phyloP scores from a whole-genome alignment of 2,888 invertebrate genomes.

The Cantharis rufa region DNA sequence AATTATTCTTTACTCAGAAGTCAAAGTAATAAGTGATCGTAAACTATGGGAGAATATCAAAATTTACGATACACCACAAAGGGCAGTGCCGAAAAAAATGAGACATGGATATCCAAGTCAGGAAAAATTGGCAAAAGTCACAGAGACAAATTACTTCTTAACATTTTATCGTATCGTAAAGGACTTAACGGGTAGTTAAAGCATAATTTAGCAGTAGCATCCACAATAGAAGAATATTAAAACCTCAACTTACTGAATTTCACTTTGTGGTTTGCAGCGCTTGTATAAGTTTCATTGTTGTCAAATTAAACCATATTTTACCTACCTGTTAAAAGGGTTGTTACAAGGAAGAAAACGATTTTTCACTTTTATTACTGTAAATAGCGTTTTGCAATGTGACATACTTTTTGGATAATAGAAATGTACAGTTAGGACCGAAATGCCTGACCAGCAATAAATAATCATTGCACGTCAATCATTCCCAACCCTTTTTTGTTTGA shows the following conservation, averaged over 20 bases:
- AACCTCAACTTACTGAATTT: slow-evolving; percentile 11
- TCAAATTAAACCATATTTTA: slow-evolving; percentile 16
- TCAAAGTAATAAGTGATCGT: not conserved
- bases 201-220: slow-evolving; percentile 11
- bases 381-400: not conserved
- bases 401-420: not conserved
- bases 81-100: not conserved
- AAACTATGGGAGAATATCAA: not conserved
- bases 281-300: slow-evolving; percentile 20
- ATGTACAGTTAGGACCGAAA: not conserved
- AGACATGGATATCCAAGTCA: not conserved
- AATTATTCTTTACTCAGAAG: not conserved
- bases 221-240: slow-evolving; percentile 15
- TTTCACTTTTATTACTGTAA: not conserved
- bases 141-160: not conserved
- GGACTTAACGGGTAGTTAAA: slow-evolving; percentile 13
- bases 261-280: slow-evolving; percentile 7
- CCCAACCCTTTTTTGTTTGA: not conserved
- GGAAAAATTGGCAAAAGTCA: not conserved
- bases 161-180: slow-evolving; percentile 13
- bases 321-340: slow-evolving; percentile 16
- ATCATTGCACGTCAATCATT: not conserved
- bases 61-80: not conserved
- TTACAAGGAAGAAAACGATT: slow-evolving; percentile 1
- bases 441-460: not conserved